phyloP scores from a whole-genome alignment of 2,888 invertebrate genomes.

The Hypomecis atomaria region DNA sequence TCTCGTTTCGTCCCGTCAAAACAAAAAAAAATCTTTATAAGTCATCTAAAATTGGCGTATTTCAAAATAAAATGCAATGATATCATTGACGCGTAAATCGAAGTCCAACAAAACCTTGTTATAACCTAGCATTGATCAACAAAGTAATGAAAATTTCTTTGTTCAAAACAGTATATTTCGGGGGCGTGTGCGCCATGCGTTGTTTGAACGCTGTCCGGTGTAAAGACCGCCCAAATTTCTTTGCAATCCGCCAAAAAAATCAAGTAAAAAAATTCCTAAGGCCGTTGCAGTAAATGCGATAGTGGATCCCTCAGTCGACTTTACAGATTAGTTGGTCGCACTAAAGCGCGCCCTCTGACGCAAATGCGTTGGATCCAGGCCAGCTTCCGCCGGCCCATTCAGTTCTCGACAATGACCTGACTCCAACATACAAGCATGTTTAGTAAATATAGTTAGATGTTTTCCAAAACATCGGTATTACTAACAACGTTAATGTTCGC shows the following conservation, averaged over 20 bases:
- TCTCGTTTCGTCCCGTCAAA: too few relatives aligned
- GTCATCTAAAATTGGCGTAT: too few relatives aligned
- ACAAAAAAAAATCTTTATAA: too few relatives aligned
- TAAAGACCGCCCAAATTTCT: not conserved
- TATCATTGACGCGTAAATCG: not conserved
- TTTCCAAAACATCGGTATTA: slow-evolving; percentile 29
- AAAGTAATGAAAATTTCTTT: slow-evolving; percentile 33
- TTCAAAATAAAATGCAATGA: not conserved
- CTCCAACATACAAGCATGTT: slow-evolving; percentile 49
- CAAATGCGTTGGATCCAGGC: slow-evolving; percentile 68
- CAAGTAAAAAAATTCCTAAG: not conserved
- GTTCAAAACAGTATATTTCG: slow-evolving; percentile 38
- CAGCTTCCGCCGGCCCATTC: slow-evolving; percentile 79
- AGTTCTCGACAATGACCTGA: slow-evolving; percentile 80
- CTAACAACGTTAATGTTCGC: slow-evolving; percentile 8
- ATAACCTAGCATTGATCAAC: slow-evolving; percentile 24
- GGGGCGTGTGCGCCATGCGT: slow-evolving; percentile 34
- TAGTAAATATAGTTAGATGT: slow-evolving; percentile 21
- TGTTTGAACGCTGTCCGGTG: slow-evolving; percentile 20
- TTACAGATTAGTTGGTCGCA: not conserved
- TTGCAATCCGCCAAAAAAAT: not conserved
- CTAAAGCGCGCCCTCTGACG: slow-evolving; percentile 60
- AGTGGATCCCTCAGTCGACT: slow-evolving; percentile 1
- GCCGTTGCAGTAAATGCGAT: not conserved
- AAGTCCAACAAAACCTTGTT: slow-evolving; percentile 9